Conservation (phyloP, 2,888 invertebrate species). For the Cheiracanthium punctorium region DNA sequence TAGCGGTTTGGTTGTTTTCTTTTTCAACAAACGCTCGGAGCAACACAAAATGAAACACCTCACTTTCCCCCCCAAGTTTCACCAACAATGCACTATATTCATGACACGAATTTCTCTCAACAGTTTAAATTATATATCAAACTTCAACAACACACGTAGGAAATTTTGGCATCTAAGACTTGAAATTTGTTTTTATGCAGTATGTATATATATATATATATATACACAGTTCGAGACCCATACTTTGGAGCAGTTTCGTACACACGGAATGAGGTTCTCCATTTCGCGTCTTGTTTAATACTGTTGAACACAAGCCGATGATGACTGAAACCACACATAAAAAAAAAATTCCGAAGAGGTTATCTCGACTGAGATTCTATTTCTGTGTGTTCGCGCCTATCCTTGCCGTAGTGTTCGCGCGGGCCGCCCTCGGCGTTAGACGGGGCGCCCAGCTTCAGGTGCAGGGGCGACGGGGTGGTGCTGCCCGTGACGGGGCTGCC, state of each 20-base stretch:
- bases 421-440: slow-evolving; percentile 25
- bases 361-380: slow-evolving; percentile 69
- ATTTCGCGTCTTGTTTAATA: slow-evolving; percentile 50
- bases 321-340: slow-evolving; percentile 43
- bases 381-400: slow-evolving; percentile 46
- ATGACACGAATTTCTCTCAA: background rate
- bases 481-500: slow-evolving; percentile 40
- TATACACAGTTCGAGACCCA: too few species aligned
- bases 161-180: background rate
- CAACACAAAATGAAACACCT: slow-evolving; percentile 58
- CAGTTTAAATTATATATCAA: slow-evolving; percentile 20
- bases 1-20: background rate
- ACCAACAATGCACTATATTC: background rate
- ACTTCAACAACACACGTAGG: slow-evolving; percentile 17
- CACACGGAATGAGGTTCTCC: slow-evolving; percentile 44
- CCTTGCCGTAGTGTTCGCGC: slow-evolving; percentile 43
- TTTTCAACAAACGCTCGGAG: slow-evolving; percentile 36
- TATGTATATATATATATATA: too few species aligned
- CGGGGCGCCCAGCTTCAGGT: slow-evolving; percentile 38
- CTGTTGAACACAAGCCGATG: slow-evolving; percentile 39
- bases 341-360: slow-evolving; percentile 36
- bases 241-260: too few species aligned
- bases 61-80: slow-evolving; percentile 32
- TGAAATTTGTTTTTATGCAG: too few species aligned
- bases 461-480: slow-evolving; percentile 41